Evolutionary conservation across 1,140 invertebrate species (phyloP).

Genomic region (Aphelinus atriplicis): DNA sequence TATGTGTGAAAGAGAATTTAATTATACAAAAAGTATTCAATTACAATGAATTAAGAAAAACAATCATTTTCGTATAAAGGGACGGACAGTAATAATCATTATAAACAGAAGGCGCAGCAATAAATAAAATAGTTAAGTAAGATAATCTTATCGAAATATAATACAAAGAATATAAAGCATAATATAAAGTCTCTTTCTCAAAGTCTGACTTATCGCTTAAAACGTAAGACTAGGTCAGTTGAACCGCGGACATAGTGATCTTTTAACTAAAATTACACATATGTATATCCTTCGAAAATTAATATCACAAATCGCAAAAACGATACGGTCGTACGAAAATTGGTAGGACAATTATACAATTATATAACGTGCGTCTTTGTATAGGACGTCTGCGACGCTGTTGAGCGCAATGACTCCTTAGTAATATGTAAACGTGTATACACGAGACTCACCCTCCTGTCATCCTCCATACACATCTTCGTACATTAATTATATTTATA

Average conservation of each 20-base stretch:
- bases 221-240: slow-evolving; percentile 33
- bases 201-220: slow-evolving; percentile 31
- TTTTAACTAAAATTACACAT: slow-evolving; percentile 29
- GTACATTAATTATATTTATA: slow-evolving; percentile 51
- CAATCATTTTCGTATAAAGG: not conserved
- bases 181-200: slow-evolving; percentile 33
- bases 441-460: slow-evolving; percentile 2
- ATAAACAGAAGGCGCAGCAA: not conserved
- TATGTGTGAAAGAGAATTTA: not conserved
- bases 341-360: slow-evolving; percentile 60
- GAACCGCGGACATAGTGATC: slow-evolving; percentile 8
- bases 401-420: slow-evolving; percentile 15
- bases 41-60: too few relatives aligned
- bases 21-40: not conserved
- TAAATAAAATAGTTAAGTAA: slow-evolving; percentile 12
- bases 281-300: slow-evolving; percentile 42
- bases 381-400: slow-evolving; percentile 34
- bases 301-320: slow-evolving; percentile 63
- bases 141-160: slow-evolving; percentile 21
- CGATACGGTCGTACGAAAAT: slow-evolving; percentile 55
- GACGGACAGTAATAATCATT: slow-evolving; percentile 1
- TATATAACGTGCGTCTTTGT: slow-evolving; percentile 45
- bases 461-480: slow-evolving; percentile 46
- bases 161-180: slow-evolving; percentile 19
- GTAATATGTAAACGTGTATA: not conserved